Base-by-base conservation (phyloP, 2,888 invertebrate genomes). In the Brachynemurus nebulosus region DNA sequence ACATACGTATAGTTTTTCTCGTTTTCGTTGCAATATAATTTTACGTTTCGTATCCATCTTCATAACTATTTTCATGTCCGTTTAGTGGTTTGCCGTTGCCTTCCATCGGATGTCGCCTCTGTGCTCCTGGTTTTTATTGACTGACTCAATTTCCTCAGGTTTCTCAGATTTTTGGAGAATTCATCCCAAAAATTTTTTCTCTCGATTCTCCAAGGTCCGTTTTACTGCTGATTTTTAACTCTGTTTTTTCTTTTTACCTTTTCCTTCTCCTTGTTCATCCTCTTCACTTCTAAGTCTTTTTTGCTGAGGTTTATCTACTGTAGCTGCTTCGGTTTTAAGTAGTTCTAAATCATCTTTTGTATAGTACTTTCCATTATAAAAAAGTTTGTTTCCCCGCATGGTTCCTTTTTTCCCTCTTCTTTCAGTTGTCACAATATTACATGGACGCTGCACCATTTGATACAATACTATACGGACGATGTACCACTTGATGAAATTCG, bases 261-360 rank as follows among this genome's bases (percentile, higher is more conserved):
- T n/a, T 7, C n/a, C 12, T 8, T n/a, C 34, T n/a, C 6, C 34
- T 34, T n/a, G 7, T n/a, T 8, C 34, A 23, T 23, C 25, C n/a
- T 34, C 34, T 34, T 34, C 34, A 34, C 34, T 34, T 8, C 34
- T 5, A 9, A 9, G 34, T 34, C 34, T 34, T 34, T 34, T 34
- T 9, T 34, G 7, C 12, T 34, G n/a, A 8, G n/a, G 9, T 12
- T 34, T 14, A 5, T n/a, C 34, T 34, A 7, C 12, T 12, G n/a
- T n/a, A 34, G 7, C 6, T n/a, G 12, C 6, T 8, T 34, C 34
- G 9, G 6, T 34, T 34, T 34, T 34, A n/a, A 34, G n/a, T 34
- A 34, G 16, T 14, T 34, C 34, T 14, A 34, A 9, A 12, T 34
- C n/a, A 5, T 34, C 34, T 12, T 34, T 34, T 34, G n/a, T 6